Conservation (phyloP, 2,888 invertebrate genomes). For the Notodonta ziczac region DNA sequence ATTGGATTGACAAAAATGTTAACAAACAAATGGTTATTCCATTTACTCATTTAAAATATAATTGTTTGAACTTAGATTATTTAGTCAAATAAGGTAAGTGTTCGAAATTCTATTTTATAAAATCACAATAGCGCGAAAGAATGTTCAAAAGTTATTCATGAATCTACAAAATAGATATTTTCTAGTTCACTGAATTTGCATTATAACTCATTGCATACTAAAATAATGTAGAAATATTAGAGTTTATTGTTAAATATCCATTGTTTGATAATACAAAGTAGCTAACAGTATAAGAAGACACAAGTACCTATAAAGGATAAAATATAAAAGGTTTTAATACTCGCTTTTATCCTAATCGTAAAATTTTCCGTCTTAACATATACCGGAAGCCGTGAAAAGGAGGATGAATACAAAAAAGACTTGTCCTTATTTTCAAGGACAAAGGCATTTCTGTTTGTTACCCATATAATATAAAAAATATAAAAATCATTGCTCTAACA, state of each 20-base stretch:
- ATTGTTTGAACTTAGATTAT: too few relatives aligned
- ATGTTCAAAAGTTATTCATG: background rate
- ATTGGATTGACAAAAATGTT: constrained; percentile 1
- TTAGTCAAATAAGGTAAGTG: too few relatives aligned
- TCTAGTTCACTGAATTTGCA: background rate
- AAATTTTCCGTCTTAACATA: too few relatives aligned
- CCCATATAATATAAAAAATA: too few relatives aligned
- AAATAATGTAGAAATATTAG: background rate
- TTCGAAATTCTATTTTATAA: background rate
- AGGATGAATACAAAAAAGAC: too few relatives aligned
- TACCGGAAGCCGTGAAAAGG: too few relatives aligned
- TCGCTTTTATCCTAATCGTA: too few relatives aligned
- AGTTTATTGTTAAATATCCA: background rate
- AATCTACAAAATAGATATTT: background rate
- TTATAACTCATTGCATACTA: background rate
- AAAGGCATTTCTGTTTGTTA: too few relatives aligned
- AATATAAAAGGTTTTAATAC: too few relatives aligned
- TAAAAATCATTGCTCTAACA: background rate
- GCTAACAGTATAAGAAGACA: too few relatives aligned
- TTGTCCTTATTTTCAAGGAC: too few relatives aligned
- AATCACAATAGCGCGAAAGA: background rate
- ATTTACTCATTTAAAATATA: background rate
- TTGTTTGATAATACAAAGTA: background rate
- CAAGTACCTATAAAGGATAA: too few relatives aligned
- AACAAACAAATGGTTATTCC: background rate